A percentile compares a stretch with the other conserved stretches of the same genome.
Evolutionary conservation across 2,888 invertebrate genomes (phyloP).

Genomic region (Tetanocera ferruginea): DNA sequence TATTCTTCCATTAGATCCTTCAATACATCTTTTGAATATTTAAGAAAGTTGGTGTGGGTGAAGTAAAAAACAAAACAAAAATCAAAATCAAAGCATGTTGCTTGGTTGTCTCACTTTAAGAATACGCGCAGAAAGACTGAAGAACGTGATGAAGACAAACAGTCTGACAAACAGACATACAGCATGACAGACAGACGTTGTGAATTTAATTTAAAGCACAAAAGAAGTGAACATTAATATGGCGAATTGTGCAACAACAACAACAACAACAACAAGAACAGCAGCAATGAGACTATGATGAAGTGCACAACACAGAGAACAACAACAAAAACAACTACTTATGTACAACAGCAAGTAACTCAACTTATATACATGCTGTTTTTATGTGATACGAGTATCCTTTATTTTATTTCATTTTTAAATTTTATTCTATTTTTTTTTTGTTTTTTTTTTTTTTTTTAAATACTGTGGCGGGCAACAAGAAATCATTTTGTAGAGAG

Average conservation of each 20-base stretch:
- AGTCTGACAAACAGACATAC: background rate
- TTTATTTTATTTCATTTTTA: conserved; percentile 10
- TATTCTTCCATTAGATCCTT: too few species aligned
- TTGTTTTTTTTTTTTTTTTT: background rate
- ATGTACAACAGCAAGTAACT: conserved; percentile 3
- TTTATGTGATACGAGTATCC: background rate
- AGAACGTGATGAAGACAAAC: background rate
- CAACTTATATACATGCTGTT: background rate
- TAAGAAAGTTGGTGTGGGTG: background rate
- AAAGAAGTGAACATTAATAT: conserved; percentile 17
- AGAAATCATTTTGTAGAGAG: background rate
- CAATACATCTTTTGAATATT: too few species aligned
- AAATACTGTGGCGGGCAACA: conserved; percentile 2
- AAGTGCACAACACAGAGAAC: conserved; percentile 20
- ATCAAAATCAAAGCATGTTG: background rate
- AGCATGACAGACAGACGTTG: background rate
- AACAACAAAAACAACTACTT: background rate
- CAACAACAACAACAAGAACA: background rate
- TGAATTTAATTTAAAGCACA: background rate
- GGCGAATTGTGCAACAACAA: background rate
- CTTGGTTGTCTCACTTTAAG: background rate
- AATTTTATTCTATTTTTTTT: too few species aligned
- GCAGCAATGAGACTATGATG: background rate
- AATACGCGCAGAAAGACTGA: background rate
- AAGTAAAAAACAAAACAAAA: background rate